Base-by-base conservation (phyloP, 2,113 vertebrate species). In the Antechinus flavipes region DNA sequence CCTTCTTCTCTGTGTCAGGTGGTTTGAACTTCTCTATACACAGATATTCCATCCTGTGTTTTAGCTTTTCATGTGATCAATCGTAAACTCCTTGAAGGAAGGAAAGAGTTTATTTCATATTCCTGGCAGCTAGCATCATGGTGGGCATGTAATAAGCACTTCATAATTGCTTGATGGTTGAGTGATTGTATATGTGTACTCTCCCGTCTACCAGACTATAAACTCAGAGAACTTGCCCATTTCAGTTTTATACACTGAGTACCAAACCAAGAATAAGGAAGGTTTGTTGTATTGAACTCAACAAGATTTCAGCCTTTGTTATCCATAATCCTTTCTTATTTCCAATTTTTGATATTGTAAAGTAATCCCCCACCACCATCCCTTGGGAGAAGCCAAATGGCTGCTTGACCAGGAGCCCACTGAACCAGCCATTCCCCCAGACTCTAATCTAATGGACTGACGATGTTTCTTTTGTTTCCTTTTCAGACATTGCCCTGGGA, bases 401-500 rank as follows among this genome's bases (percentile, higher is more conserved):
- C 6, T 84, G n/a, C 68, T 84, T 42, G 68, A 22, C 68, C 0
- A 84, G 68, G 68, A 84, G n/a, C 68, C 19, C 68, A 42, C 19
- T 84, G 68, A 8, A 8, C 68, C 56, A 11, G 16, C 47, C 47
- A 30, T 92, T 94, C 93, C 49, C 14, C 89, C 2, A 30, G 58
- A 22, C 6, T 89, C 92, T 12, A 12, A 9, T 89, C 84, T 93
- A 0, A 91, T 92, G 89, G 53, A 84, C 8, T 96, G 94, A 97
- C 0, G 50, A 52, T 52, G 10, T 94, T 56, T n/a, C 49, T 0
- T 92, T 97, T 98, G 92, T 0, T 93, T 97, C 97, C 93, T 94
- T 98, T 98, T 96, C 97, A 99, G 99, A 99, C 99, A 24, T 98
- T 99, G 89, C 99, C 99, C 0, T 99, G 99, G 99, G 99, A 99